A percentile compares a stretch with the other conserved stretches of the same genome.
Evolutionary conservation across 1,140 invertebrate genomes (phyloP).

Genomic region (Cryptotermes secundus): DNA sequence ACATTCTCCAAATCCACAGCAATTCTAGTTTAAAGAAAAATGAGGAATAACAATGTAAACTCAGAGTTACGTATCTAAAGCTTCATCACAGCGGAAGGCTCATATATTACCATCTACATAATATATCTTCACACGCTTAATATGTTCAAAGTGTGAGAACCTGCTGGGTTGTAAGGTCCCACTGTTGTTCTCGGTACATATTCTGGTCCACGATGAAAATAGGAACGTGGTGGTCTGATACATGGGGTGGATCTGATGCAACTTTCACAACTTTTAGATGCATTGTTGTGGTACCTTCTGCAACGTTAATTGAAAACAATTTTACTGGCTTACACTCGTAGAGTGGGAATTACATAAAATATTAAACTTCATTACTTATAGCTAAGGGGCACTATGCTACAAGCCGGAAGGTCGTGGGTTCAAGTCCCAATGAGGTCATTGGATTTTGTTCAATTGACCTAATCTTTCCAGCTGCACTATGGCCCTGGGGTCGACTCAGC

Average conservation of each 20-base stretch:
- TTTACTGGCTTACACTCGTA: neutral
- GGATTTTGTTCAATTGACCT: too few relatives aligned
- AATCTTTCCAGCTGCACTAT: too few relatives aligned
- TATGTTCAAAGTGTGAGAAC: constrained; percentile 43
- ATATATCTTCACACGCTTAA: neutral
- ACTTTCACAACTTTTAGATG: constrained; percentile 77
- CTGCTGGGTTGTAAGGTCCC: constrained; percentile 92
- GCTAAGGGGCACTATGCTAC: too few relatives aligned
- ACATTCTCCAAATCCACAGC: too few relatives aligned
- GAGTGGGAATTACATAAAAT: neutral
- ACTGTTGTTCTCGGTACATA: constrained; percentile 64
- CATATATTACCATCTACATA: neutral
- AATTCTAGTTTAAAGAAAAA: too few relatives aligned
- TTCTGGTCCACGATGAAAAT: constrained; percentile 67
- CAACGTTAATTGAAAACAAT: constrained; percentile 28
- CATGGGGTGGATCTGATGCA: constrained; percentile 71
- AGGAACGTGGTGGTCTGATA: constrained; percentile 89
- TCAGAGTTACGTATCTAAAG: too few relatives aligned
- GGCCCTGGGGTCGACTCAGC: too few relatives aligned
- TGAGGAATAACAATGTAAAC: too few relatives aligned
- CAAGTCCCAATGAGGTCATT: too few relatives aligned
- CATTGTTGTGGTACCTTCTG: constrained; percentile 75
- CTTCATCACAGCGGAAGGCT: too few relatives aligned
- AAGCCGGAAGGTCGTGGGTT: too few relatives aligned
- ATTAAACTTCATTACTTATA: too few relatives aligned